Evolutionary conservation across 2,888 invertebrate species (phyloP), one percentile per base, ranked within the genome.

Genomic region (Hydropsyche betteni): DNA sequence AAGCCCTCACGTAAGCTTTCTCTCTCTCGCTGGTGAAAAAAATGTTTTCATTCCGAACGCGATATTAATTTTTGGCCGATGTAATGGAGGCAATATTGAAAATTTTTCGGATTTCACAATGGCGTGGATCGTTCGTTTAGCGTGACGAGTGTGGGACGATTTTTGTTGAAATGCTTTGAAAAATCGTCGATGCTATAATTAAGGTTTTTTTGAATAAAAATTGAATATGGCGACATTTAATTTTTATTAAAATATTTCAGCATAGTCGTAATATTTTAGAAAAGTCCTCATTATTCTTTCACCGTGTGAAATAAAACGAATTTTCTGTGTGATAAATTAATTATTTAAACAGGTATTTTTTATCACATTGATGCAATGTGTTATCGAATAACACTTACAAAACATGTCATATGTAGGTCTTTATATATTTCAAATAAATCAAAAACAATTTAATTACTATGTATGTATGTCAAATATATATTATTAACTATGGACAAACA

Each of bases 321-420:
- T 12, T 38, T 72, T 44, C 1, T 72, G 34, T 58, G 36, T 58
- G n/a, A 33, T 58, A 72, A 72, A 72, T 72, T 38, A 58, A 72
- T 72, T 72, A 50, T 58, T 70, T 70, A 14, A 72, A 72, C 72
- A 72, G 64, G 16, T 72, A 55, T 72, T 24, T 69, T 70, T 53
- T 72, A 72, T 72, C 72, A 72, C 72, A 72, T 72, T 72, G 72
- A 72, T 72, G 72, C 72, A 72, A 72, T 72, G 72, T 72, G 72
- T 72, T 72, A 72, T 58, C 36, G 61, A 72, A 72, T 72, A 72
- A 72, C 72, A 72, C 72, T 70, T 38, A 72, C 72, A 72, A 72
- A 38, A 36, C 12, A 36, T 72, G 7, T 70, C 58, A 36, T 38
- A 51, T 64, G 24, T 36, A 64, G 36, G 36, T 64, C 34, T 64